Conservation (phyloP, 2,888 invertebrate genomes). For the Charanyca ferruginea region DNA sequence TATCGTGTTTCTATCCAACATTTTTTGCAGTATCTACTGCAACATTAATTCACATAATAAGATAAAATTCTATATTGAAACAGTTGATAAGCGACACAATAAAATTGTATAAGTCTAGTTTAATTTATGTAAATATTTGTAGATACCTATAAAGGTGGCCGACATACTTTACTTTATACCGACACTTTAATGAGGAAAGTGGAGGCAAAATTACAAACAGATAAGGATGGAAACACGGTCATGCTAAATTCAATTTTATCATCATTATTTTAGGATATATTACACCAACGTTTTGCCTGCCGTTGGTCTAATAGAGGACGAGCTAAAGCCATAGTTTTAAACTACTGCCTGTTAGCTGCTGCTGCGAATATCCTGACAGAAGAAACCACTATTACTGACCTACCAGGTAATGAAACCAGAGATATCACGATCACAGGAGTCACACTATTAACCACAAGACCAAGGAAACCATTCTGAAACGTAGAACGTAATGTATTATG, state of each 20-base stretch:
- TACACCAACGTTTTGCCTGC: no score
- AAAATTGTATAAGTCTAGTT: background rate
- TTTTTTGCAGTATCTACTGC: background rate
- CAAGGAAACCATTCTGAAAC: no score
- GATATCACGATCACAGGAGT: no score
- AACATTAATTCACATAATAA: background rate
- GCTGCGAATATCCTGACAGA: no score
- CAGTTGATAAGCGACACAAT: slow-evolving; percentile 9
- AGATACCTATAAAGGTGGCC: background rate
- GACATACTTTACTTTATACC: slow-evolving; percentile 7
- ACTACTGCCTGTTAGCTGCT: no score
- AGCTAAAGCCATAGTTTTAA: no score
- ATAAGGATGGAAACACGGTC: background rate
- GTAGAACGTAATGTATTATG: no score
- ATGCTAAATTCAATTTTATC: background rate
- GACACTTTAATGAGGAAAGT: background rate
- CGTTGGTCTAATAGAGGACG: no score
- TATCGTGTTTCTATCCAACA: slow-evolving; percentile 1
- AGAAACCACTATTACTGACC: no score
- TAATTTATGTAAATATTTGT: slow-evolving; percentile 13
- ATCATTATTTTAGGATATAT: background rate
- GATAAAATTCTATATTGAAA: background rate
- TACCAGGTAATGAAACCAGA: no score
- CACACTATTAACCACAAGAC: no score
- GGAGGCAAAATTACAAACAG: background rate